These are phyloP conservation scores for Eupithecia insigniata DNA, from an alignment of 2,888 invertebrate genomes.

Conservation along the genomic window DNA sequence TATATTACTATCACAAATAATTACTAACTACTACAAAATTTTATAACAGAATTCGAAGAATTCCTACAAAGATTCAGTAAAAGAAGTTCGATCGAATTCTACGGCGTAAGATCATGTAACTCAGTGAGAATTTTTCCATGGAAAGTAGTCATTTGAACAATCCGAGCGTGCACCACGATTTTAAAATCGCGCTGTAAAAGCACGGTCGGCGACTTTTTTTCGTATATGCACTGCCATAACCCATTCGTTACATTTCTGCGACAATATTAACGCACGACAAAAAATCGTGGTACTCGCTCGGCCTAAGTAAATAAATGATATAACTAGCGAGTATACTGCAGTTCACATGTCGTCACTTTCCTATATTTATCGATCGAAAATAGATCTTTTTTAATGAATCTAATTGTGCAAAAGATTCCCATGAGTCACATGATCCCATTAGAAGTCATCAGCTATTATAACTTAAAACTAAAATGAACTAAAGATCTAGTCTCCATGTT, in stretches of 20 bases:
- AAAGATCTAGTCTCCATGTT: not conserved
- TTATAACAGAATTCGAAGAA: not conserved
- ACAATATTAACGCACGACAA: no score
- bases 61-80: not conserved
- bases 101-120: not conserved
- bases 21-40: conserved; percentile 23
- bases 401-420: not conserved
- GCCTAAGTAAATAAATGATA: not conserved
- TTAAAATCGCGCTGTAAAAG: no score
- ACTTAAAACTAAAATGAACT: not conserved
- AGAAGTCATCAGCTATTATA: not conserved
- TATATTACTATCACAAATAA: conserved; percentile 45
- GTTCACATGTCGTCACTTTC: not conserved
- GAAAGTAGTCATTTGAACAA: not conserved
- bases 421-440: not conserved
- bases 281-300: no score
- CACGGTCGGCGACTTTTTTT: no score
- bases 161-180: no score
- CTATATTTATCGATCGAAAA: not conserved
- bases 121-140: not conserved
- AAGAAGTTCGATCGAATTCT: not conserved
- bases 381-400: not conserved
- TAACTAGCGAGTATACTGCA: not conserved
- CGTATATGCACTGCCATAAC: no score
- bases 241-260: no score